Base-by-base conservation (phyloP, 2,888 invertebrate species). In the Sacculina carcini region DNA sequence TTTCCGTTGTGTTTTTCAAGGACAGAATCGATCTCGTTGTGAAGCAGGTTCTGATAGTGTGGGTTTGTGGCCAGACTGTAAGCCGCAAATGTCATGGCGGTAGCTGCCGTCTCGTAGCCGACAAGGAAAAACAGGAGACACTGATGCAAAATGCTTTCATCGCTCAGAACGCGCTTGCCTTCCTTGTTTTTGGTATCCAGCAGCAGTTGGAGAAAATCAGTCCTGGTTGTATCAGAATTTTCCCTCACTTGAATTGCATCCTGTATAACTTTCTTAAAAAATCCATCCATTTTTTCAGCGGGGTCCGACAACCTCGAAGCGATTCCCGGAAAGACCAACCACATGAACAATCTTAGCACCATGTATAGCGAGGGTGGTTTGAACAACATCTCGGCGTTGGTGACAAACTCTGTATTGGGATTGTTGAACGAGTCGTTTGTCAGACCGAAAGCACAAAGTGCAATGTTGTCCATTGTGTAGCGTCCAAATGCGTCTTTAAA, bases 31-130 rank as follows among this genome's bases (percentile, higher is more conserved):
- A 74, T 64, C 60, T 74, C 73, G 10, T 66, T 61, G 53, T 69
- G 62, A 3, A 71, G 66, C 56, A 62, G 67, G 9, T 62, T 61
- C 58, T 75, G 74, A n/a, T 72, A 62, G 2, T 66, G 61, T 31
- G 67, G 70, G 59, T 73, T 68, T 9, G 66, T 56, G 0, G 73
- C 73, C 46, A 74, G 59, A 55, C 71, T 68, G 57, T 71, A 73
- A 0, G 71, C 65, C 1, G 69, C 64, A 54, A 73, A 74, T 54
- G 71, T 69, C 3, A 76, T 68, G 0, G 74, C 70, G 0, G 74
- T 69, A 0, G 76, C 75, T 0, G 74, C 73, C 0, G 77, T 74
- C 60, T 75, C 75, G 56, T 75, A 73, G 0, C 77, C 77, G 14
- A 75, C 74, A n/a, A 72, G 62, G 65, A 73, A 70, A 60, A 74